Conservation (phyloP, 2,113 vertebrate genomes). For the Lycaon pictus region DNA sequence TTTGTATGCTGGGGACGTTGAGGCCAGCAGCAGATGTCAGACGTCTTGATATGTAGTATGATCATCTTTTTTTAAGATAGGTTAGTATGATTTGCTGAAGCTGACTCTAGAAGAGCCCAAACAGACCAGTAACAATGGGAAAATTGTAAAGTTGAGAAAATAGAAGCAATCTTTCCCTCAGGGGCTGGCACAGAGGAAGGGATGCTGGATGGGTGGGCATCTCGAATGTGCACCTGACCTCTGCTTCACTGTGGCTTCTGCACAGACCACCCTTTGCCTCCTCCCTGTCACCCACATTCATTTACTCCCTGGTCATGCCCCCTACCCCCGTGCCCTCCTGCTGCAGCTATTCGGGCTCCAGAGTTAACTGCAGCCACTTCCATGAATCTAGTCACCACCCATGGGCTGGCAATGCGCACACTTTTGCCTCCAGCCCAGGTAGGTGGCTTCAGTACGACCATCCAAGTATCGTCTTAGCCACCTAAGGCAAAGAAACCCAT, state of each 20-base stretch:
- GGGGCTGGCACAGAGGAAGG: too few relatives aligned
- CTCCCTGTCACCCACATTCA: neutral
- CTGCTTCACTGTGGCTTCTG: neutral
- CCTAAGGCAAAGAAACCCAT: neutral
- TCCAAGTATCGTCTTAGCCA: fast-evolving
- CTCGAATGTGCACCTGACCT: fast-evolving
- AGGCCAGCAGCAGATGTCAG: neutral
- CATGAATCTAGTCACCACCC: neutral
- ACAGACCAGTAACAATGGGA: neutral
- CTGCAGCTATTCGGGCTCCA: neutral
- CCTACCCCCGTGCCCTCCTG: neutral
- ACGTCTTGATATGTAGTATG: neutral
- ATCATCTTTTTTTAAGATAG: neutral
- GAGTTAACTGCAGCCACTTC: neutral
- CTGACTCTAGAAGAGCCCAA: neutral
- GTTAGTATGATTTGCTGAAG: neutral
- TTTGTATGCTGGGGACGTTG: neutral
- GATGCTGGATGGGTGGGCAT: neutral
- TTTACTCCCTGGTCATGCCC: neutral
- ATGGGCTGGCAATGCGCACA: neutral
- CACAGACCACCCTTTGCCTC: fast-evolving
- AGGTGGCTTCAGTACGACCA: neutral
- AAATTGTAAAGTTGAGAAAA: neutral
- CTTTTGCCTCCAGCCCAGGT: neutral
- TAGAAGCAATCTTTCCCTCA: neutral